phyloP scores from a whole-genome alignment of 2,888 invertebrate genomes.

The Prosapia bicincta region DNA sequence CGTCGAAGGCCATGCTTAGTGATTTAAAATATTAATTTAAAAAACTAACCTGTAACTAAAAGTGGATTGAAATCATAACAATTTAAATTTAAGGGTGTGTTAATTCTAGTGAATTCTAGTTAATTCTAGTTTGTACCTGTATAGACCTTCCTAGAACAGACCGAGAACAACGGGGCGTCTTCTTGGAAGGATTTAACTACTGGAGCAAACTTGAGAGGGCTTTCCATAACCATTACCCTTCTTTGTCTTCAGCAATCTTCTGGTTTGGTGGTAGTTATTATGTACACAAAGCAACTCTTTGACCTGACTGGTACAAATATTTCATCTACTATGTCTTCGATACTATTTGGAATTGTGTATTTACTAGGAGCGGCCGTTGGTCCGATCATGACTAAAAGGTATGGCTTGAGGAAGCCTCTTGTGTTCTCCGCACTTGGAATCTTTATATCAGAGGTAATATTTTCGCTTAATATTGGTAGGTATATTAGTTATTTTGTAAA shows the following conservation, averaged over 20 bases:
- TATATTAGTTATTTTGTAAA: too few species aligned
- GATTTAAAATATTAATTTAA: too few species aligned
- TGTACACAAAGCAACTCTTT: neutral
- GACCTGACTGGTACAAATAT: neutral
- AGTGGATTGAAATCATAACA: too few species aligned
- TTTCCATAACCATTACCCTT: neutral
- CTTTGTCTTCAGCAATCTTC: neutral
- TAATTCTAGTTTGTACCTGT: too few species aligned
- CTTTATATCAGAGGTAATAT: neutral
- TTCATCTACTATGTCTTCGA: neutral
- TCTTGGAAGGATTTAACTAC: neutral
- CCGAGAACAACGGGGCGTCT: neutral
- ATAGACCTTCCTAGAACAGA: neutral
- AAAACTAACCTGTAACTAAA: too few species aligned
- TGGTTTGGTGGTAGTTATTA: neutral
- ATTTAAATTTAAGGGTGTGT: too few species aligned
- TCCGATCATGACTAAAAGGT: neutral
- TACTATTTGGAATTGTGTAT: neutral
- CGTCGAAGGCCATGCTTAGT: too few species aligned
- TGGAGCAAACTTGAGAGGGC: neutral
- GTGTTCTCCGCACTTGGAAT: neutral
- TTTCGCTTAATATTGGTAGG: too few species aligned
- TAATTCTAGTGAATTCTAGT: too few species aligned
- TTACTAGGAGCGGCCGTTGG: neutral
- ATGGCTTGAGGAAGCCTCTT: neutral